These are phyloP conservation scores for Melanerpes formicivorus DNA, from an alignment of 2,113 vertebrate genomes.

Conservation along the genomic window DNA sequence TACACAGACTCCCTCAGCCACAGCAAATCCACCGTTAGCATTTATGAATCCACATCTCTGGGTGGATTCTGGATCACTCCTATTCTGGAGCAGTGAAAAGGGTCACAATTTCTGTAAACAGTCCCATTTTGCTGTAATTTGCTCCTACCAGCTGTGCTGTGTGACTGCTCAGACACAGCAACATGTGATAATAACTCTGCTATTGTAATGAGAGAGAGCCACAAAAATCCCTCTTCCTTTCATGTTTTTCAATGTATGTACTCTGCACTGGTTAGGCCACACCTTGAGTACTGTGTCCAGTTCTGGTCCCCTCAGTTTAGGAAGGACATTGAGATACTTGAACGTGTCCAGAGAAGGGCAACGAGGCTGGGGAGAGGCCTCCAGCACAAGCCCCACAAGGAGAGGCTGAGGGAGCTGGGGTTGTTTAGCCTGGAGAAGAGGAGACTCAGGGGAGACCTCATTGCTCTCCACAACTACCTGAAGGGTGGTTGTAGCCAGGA, in stretches of 20 bases:
- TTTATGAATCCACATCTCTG: neutral
- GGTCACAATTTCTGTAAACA: neutral
- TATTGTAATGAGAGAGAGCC: neutral
- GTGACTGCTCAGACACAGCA: accelerated
- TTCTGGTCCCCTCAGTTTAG: too few species aligned
- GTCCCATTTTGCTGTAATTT: neutral
- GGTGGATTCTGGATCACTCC: neutral
- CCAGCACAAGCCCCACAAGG: too few species aligned
- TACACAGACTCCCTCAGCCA: neutral
- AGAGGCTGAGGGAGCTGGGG: too few species aligned
- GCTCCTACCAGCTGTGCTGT: neutral
- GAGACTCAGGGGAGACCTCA: too few species aligned
- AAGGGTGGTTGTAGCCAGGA: too few species aligned
- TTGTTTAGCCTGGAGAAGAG: too few species aligned
- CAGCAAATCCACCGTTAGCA: neutral
- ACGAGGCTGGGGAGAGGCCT: too few species aligned
- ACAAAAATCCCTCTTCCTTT: neutral
- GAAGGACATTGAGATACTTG: too few species aligned
- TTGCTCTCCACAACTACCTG: too few species aligned
- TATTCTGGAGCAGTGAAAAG: neutral
- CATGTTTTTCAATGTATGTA: neutral
- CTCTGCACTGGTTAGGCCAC: too few species aligned
- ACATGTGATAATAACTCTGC: neutral
- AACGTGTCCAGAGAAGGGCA: too few species aligned
- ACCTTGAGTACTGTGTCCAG: too few species aligned